phyloP scores from a whole-genome alignment of 2,113 vertebrate species.

The Periophthalmodon schlosseri region DNA sequence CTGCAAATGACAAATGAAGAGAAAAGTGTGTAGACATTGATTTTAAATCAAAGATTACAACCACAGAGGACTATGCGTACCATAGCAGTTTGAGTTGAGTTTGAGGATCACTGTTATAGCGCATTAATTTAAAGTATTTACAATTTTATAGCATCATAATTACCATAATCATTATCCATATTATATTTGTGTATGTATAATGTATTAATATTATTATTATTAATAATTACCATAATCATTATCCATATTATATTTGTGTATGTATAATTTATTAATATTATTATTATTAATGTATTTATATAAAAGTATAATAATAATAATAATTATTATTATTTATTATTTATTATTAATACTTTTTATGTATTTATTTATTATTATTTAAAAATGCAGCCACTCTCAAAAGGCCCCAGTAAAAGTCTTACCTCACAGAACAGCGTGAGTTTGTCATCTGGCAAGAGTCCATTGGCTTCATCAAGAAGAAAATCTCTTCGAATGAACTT shows the following conservation, averaged over 20 bases:
- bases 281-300: too few species aligned
- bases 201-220: too few species aligned
- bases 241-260: too few species aligned
- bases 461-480: constrained; percentile 97
- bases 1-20: neutral
- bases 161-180: neutral
- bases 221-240: too few species aligned
- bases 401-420: constrained; percentile 38
- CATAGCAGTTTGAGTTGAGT: too few species aligned
- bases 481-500: constrained; percentile 99
- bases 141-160: neutral
- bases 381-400: neutral
- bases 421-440: constrained; percentile 98
- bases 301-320: too few species aligned
- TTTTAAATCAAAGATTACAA: neutral
- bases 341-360: neutral
- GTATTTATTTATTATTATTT: neutral
- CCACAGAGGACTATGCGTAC: neutral
- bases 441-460: constrained; percentile 97
- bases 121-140: too few species aligned
- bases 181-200: too few species aligned
- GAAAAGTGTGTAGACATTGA: neutral
- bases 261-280: too few species aligned
- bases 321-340: too few species aligned
- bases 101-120: too few species aligned